Base-by-base conservation (phyloP, 2,113 vertebrate species). In the Halichoeres trimaculatus region DNA sequence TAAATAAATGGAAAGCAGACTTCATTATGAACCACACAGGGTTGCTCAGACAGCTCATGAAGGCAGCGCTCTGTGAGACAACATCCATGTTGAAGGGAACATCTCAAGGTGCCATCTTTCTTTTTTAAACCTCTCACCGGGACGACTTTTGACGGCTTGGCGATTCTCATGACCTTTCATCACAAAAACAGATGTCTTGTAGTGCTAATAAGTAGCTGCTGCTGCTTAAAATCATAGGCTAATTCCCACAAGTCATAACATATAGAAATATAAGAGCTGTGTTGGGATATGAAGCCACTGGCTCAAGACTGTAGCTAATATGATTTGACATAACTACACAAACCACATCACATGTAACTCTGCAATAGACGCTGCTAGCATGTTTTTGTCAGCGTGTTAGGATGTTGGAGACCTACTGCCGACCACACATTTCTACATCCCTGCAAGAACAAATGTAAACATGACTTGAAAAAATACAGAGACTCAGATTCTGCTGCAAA, bases 21-120 rank as follows among this genome's bases (percentile, higher is more conserved):
- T 91, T 91, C 43, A 90, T 91, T 92, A 91, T 77, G 86, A 90
- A 91, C 75, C 87, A 57, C 85, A 75, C 54, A 0, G 77, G 85
- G 88, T 88, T 78, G 55, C 73, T 84, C 69, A 20, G 65, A 84
- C 36, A 51, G 65, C 43, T 70, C 77, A 74, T 10, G 43, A 68
- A 84, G 74, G 75, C 74, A 74, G 57, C 19, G 16, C 26, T 14
- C 76, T 54, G 61, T 1, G 74, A 77, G 68, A 74, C 50, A 50
- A 78, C 78, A 77, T 84, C 58, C 19, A 22, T 14, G 43, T 48
- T 60, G 34, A 56, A 63, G 53, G 53, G 35, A 82, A 64, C 55
- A 38, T 82, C 75, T 69, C 1, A 19, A 66, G 70, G 51, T 65
- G 34, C 71, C 56, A 78, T 87, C 71, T 84, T 55, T 65, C 4